Conservation (phyloP, 1,140 invertebrate species). For the Leptonema lineaticorne region DNA sequence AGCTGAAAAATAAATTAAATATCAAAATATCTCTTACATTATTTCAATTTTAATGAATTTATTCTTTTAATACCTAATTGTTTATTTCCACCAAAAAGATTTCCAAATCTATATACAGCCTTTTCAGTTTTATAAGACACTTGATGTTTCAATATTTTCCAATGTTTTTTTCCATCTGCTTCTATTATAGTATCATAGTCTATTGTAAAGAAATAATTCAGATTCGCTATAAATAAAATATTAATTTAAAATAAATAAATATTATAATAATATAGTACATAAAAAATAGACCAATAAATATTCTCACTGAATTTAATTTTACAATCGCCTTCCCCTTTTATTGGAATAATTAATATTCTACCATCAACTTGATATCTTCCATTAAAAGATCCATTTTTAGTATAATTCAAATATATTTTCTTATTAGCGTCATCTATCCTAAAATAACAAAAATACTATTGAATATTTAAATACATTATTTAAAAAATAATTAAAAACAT, state of each 20-base stretch:
- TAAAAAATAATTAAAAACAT: neutral
- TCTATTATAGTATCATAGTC: conserved; percentile 44
- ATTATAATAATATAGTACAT: neutral
- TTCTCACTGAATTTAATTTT: conserved; percentile 49
- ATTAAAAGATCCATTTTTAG: conserved; percentile 33
- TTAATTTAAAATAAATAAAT: conserved; percentile 14
- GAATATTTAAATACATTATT: neutral
- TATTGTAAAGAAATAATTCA: conserved; percentile 33
- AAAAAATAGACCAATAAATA: neutral
- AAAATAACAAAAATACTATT: neutral
- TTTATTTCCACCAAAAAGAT: conserved; percentile 68
- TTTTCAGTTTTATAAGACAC: conserved; percentile 59
- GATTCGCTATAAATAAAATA: conserved; percentile 21
- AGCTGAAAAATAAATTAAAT: conserved; percentile 47
- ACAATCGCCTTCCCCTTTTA: conserved; percentile 48
- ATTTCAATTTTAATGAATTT: conserved; percentile 9
- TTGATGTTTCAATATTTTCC: conserved; percentile 46
- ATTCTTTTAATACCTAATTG: conserved; percentile 52
- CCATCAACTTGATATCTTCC: conserved; percentile 46
- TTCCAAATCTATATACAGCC: conserved; percentile 59
- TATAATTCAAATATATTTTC: conserved; percentile 35
- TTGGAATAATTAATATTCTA: conserved; percentile 46
- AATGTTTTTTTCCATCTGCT: conserved; percentile 48
- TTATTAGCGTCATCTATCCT: conserved; percentile 34
- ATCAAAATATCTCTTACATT: neutral